These are phyloP conservation scores for Sceliomorpha sp. DNA, from an alignment of 2,888 invertebrate genomes.

Conservation along the genomic window DNA sequence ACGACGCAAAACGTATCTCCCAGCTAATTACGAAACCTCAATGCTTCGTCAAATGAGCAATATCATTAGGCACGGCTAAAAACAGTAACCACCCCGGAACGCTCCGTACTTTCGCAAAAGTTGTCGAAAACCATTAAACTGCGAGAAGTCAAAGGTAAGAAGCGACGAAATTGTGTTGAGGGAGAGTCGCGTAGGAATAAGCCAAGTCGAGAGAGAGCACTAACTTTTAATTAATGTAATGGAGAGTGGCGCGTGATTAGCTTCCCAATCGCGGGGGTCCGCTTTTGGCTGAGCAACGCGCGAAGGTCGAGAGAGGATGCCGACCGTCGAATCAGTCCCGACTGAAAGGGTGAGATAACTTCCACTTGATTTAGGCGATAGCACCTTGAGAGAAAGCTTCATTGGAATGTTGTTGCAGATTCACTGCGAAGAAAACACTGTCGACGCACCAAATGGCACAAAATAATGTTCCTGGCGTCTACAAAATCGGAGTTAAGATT, in stretches of 20 bases:
- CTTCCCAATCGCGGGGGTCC: conserved; percentile 66
- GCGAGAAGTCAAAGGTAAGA: conserved; percentile 35
- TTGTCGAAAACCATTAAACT: conserved; percentile 19
- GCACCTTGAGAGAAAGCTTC: conserved; percentile 26
- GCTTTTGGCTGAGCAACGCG: conserved; percentile 35
- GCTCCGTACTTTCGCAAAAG: neutral
- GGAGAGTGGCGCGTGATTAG: conserved; percentile 75
- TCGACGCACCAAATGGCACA: too few species aligned
- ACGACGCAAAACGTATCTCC: too few species aligned
- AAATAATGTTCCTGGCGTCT: too few species aligned
- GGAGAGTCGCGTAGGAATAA: conserved; percentile 54
- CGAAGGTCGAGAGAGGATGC: conserved; percentile 16
- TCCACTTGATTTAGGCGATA: conserved; percentile 51
- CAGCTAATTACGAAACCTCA: too few species aligned
- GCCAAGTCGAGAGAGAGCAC: conserved; percentile 61
- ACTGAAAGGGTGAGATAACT: conserved; percentile 52
- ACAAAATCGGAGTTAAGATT: too few species aligned
- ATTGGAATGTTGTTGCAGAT: neutral
- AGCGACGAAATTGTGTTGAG: conserved; percentile 33
- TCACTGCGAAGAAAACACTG: too few species aligned
- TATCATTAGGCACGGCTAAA: too few species aligned
- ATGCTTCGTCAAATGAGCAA: too few species aligned
- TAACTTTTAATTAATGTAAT: conserved; percentile 78
- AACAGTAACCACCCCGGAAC: too few species aligned
- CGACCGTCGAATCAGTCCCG: conserved; percentile 24